Base-by-base conservation (phyloP, 1,140 invertebrate genomes). In the Pachypsylla venusta region DNA sequence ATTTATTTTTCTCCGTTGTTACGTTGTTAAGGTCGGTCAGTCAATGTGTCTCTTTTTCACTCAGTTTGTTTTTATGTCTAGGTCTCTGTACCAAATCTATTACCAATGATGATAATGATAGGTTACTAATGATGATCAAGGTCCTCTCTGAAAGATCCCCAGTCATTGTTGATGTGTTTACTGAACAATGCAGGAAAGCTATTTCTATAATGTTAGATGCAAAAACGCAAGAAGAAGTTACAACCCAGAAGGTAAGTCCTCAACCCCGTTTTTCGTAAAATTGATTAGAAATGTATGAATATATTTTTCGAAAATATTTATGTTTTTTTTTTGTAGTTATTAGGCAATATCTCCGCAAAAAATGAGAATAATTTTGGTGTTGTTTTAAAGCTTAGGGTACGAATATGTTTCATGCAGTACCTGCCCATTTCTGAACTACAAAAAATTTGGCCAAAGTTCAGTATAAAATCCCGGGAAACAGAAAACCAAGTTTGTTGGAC, bases 61-160 rank as follows among this genome's bases (percentile, higher is more conserved):
- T n/a, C n/a, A n/a, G n/a, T 22, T 13, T 0, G 25, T 28, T 20
- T 54, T 56, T 60, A 48, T 70, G 68, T 64, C 68, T 73, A 61
- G 82, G 82, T 60, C 70, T 83, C 25, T 77, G 81, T 20, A 70
- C 72, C 1, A 84, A 88, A 70, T 75, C 82, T 0, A 93, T 98
- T 59, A 98, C 92, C 5, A 92, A 98, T 69, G 96, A 98, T 72
- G 95, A 98, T 71, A 74, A 81, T 25, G 94, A 98, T 69, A 81
- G 93, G 65, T 82, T 95, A 25, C 81, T 87, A n/a, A 74, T 91
- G 55, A 94, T 92, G 70, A 68, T 88, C 53, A 75, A 79, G 62
- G 85, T 89, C 0, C 71, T 94, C n/a, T 82, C 87, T 30, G 86
- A 89, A 54, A 78, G 81, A 13, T 82, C 81, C 0, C 73, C 79